Evolutionary conservation across 2,797 vertebrate species (phyloP).

Genomic region (Sebastes variabilis): DNA sequence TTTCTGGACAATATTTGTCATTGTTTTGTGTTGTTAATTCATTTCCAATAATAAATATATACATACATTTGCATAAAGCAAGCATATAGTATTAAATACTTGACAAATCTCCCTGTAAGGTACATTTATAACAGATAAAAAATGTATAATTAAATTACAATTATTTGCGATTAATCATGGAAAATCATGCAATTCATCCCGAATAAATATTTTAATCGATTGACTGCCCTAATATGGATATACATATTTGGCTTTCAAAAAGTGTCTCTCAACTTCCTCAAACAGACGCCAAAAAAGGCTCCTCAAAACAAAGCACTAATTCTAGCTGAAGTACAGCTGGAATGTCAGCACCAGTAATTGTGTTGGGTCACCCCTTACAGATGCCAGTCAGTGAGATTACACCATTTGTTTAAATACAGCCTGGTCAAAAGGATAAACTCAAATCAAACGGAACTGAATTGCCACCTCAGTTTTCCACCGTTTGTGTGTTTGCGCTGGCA

Average conservation of each 20-base stretch:
- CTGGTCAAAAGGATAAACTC: constrained; percentile 76
- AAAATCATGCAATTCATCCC: no score
- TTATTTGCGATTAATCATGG: no score
- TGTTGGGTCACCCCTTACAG: constrained; percentile 47
- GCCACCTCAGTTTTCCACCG: constrained; percentile 49
- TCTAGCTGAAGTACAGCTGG: constrained; percentile 18
- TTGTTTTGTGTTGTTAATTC: no score
- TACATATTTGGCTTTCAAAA: background rate
- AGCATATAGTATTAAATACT: no score
- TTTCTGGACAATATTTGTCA: no score
- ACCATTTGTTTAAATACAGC: constrained; percentile 70
- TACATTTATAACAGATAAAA: no score
- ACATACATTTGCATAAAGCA: no score
- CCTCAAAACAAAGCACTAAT: constrained; percentile 6
- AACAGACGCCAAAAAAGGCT: constrained; percentile 4
- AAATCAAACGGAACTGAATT: constrained; percentile 61
- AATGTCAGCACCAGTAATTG: constrained; percentile 36
- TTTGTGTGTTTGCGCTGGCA: constrained; percentile 67
- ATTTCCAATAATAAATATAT: no score
- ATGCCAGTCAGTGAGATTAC: constrained; percentile 63
- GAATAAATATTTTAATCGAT: no score
- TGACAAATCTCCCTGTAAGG: no score
- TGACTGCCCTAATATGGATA: background rate
- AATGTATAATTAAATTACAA: no score
- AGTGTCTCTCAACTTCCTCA: constrained; percentile 12